A percentile compares a stretch with the other conserved stretches of the same genome.
Conservation (phyloP, 2,888 invertebrate species). For the Crossocerus cetratus region DNA sequence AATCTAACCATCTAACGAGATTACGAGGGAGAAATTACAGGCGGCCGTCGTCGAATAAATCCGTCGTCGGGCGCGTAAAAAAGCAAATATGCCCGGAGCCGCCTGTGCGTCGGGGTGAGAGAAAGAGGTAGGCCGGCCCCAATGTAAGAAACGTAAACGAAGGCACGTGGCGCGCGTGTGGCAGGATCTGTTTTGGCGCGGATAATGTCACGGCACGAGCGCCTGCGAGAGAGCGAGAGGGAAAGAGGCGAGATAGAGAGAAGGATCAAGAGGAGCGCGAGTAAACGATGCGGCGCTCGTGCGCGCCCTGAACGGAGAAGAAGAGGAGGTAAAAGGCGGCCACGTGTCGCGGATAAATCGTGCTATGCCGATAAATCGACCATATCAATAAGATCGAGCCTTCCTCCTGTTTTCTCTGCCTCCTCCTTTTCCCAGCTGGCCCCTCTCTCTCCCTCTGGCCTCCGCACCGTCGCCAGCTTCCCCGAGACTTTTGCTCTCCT, state of each 20-base stretch:
- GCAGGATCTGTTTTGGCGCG: conserved; percentile 42
- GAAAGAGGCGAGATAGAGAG: not conserved
- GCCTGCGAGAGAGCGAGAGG: conserved; percentile 26
- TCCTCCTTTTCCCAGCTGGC: conserved; percentile 8
- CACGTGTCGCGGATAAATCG: conserved; percentile 59
- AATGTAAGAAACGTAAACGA: conserved; percentile 27
- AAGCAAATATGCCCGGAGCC: conserved; percentile 40
- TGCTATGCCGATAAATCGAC: conserved; percentile 55
- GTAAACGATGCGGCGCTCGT: conserved; percentile 17
- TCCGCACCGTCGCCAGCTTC: conserved; percentile 4
- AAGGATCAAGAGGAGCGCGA: conserved; percentile 4
- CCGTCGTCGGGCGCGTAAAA: conserved; percentile 11
- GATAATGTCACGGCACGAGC: conserved; percentile 35
- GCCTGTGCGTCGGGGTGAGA: not conserved
- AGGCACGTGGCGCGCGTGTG: conserved; percentile 43
- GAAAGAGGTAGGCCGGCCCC: not conserved
- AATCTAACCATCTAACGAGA: no score
- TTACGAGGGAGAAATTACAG: not conserved
- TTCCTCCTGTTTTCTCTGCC: conserved; percentile 11
- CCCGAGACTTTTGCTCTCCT: no score
- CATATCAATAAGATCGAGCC: conserved; percentile 58
- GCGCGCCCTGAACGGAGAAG: conserved; percentile 19
- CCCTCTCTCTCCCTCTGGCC: not conserved
- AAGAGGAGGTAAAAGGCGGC: conserved; percentile 35
- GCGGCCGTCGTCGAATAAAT: not conserved